Conservation (phyloP, 2,113 vertebrate genomes). For the Colistium nudipinnis region DNA sequence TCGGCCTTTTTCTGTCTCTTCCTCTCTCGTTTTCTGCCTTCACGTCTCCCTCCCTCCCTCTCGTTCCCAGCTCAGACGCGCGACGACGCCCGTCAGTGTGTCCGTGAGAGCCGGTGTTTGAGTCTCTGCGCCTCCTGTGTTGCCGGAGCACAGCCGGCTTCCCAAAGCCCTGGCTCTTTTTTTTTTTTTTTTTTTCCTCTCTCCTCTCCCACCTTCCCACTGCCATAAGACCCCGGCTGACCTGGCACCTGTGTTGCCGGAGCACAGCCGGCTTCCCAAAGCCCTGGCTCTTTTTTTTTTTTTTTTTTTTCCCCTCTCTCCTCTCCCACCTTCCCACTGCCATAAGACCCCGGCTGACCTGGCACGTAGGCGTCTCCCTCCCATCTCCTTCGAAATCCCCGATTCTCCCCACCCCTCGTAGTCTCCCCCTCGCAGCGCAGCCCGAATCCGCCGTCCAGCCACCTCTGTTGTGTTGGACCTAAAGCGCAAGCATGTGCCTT, state of each 20-base stretch:
- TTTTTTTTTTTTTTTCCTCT: no score
- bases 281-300: conserved; percentile 36
- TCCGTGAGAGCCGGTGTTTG: conserved; percentile 57
- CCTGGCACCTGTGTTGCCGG: conserved; percentile 60
- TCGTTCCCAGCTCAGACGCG: conserved; percentile 34
- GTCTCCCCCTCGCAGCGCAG: conserved; percentile 54
- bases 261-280: conserved; percentile 37
- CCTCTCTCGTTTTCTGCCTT: conserved; percentile 20
- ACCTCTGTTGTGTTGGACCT: conserved; percentile 80
- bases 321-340: conserved; percentile 60
- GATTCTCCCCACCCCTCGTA: conserved; percentile 18
- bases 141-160: conserved; percentile 50
- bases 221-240: conserved; percentile 77
- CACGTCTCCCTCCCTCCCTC: conserved; percentile 17
- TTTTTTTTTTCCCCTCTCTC: conserved; percentile 43
- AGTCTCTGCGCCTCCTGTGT: conserved; percentile 48
- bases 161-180: conserved; percentile 28
- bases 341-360: conserved; percentile 76
- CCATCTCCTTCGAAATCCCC: conserved; percentile 46
- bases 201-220: conserved; percentile 51
- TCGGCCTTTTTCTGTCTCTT: conserved; percentile 13
- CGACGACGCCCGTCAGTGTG: conserved; percentile 47
- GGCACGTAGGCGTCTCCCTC: conserved; percentile 59
- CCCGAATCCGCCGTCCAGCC: conserved; percentile 65
- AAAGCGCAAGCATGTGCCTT: conserved; percentile 78